Evolutionary conservation across 2,113 vertebrate genomes (phyloP), one percentile per base, ranked within the genome.

Genomic region (Hypomesus transpacificus): DNA sequence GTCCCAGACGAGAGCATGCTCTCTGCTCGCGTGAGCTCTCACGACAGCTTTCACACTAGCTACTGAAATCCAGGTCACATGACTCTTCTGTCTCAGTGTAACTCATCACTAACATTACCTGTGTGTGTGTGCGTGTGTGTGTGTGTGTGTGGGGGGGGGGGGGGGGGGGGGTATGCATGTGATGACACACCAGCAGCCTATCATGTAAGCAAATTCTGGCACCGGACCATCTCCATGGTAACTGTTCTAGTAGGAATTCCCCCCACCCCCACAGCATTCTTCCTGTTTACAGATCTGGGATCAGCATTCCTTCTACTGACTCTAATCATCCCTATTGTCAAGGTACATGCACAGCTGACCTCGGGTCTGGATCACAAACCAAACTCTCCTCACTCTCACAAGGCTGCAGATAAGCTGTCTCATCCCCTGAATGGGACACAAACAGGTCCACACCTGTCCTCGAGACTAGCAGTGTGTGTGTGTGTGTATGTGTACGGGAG

Each of bases 51-150:
- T 84, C 64, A 82, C 66, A 69, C 80, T 71, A 73, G 75, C 77
- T 66, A 16, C 52, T 79, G 75, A 87, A 89, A 90, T 86, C 78
- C 81, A 87, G 86, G 86, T 89, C 89, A 88, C 63, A 16, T 68
- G 69, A 83, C 75, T 65, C 50, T n/a, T 22, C 21, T 54, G 11
- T 61, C 67, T 76, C 53, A 62, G 11, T 53, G 57, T 50, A 68
- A 77, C 66, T 79, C 71, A 67, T 66, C 18, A 0, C 74, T 62
- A 71, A 68, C 3, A 14, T 71, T 75, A 76, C 70, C 54, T 61
- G 52, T 24, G 62, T 59, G 17, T 66, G 26, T 66, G 20, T 66
- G 62, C 50, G 53, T 54, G 62, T 56, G 46, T 56, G 60, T 28
- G 61, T 73, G 51, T 63, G 39, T 18, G 62, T 16, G 62, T n/a